Percentiles rank a stretch among this genome's conserved stretches.
Evolutionary conservation across 2,113 vertebrate species (phyloP).

Genomic region (Symphodus melops): DNA sequence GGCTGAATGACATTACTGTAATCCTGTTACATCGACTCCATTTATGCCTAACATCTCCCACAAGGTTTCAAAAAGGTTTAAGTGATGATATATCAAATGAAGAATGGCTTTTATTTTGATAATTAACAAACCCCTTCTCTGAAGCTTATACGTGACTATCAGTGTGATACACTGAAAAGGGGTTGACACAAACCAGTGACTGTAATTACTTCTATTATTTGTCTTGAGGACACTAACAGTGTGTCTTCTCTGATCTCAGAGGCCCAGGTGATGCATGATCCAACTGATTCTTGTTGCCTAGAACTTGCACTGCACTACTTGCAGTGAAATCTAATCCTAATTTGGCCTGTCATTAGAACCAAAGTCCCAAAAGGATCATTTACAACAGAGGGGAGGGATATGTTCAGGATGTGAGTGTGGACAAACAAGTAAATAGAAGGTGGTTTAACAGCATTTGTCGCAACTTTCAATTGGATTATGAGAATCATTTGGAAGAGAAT

Average conservation of each 20-base stretch:
- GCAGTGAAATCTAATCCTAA: slow-evolving; percentile 18
- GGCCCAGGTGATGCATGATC: slow-evolving; percentile 48
- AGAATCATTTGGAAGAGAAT: neutral
- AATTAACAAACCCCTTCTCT: neutral
- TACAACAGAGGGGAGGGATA: slow-evolving; percentile 19
- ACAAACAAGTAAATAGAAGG: neutral
- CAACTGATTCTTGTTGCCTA: slow-evolving; percentile 33
- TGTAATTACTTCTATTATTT: slow-evolving; percentile 45
- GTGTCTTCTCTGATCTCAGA: slow-evolving; percentile 8
- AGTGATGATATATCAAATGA: neutral
- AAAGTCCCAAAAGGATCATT: slow-evolving; percentile 37
- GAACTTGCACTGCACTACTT: slow-evolving; percentile 3
- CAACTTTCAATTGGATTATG: neutral
- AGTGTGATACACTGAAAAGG: slow-evolving; percentile 27
- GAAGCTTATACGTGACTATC: slow-evolving; percentile 18
- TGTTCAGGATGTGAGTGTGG: slow-evolving; percentile 19
- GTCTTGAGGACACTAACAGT: slow-evolving; percentile 31
- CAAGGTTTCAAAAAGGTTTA: neutral
- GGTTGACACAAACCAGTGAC: slow-evolving; percentile 13
- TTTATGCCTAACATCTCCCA: neutral
- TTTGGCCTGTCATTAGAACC: slow-evolving; percentile 41
- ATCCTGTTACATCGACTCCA: slow-evolving; percentile 12
- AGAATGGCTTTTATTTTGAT: neutral
- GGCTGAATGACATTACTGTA: slow-evolving; percentile 28
- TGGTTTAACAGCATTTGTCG: neutral